Conservation (phyloP, 2,797 vertebrate genomes). For the Parauchenoglanis punctatus region DNA sequence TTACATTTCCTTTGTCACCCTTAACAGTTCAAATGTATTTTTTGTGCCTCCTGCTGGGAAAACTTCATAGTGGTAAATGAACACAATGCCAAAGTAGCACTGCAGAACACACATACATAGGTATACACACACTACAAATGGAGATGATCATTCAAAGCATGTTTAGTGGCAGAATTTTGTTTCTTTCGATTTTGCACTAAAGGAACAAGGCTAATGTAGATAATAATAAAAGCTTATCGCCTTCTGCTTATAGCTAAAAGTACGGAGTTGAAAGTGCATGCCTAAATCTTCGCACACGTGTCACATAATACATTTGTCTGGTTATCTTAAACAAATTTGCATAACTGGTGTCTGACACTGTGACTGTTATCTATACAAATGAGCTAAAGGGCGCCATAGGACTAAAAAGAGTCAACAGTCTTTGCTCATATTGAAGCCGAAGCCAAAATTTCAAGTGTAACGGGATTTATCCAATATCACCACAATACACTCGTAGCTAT, state of each 20-base stretch:
- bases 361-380: conserved; percentile 6
- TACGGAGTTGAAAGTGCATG: not conserved
- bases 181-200: not conserved
- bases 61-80: not conserved
- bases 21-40: not conserved
- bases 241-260: not conserved
- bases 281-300: not conserved
- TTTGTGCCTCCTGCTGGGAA: not conserved
- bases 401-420: not conserved
- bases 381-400: not conserved
- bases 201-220: not conserved
- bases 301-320: not conserved
- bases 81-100: not conserved
- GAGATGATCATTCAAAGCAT: not conserved
- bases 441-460: not conserved
- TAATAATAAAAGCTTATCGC: not conserved
- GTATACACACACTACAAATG: not conserved
- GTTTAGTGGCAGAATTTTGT: not conserved
- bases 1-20: not conserved
- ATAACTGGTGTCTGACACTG: not conserved
- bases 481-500: not conserved
- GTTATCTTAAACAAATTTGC: not conserved
- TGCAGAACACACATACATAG: not conserved
- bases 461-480: not conserved
- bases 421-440: not conserved